Evolutionary conservation across 2,888 invertebrate genomes (phyloP).

Genomic region (Drosophila cracens): DNA sequence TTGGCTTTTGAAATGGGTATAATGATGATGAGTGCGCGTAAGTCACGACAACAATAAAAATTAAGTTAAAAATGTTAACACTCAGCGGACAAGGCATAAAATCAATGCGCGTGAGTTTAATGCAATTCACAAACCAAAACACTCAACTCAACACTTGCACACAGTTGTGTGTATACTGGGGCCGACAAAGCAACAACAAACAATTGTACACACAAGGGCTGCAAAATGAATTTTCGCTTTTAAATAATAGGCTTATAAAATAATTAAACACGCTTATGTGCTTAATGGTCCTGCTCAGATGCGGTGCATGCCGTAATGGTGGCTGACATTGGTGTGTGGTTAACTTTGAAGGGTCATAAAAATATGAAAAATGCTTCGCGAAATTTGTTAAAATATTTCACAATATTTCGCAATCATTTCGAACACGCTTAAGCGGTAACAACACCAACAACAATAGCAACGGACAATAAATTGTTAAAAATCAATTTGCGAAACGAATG

Average conservation of each 20-base stretch:
- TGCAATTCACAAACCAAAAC: slow-evolving; percentile 48
- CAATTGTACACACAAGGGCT: slow-evolving; percentile 51
- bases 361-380: slow-evolving; percentile 48
- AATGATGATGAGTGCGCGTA: slow-evolving; percentile 54
- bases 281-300: slow-evolving; percentile 22
- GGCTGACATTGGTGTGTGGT: slow-evolving; percentile 13
- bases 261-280: slow-evolving; percentile 65
- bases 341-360: slow-evolving; percentile 46
- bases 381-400: slow-evolving; percentile 51
- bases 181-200: slow-evolving; percentile 52
- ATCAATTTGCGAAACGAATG: slow-evolving; percentile 65
- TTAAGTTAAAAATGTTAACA: slow-evolving; percentile 70
- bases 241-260: slow-evolving; percentile 74
- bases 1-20: slow-evolving; percentile 9
- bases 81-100: slow-evolving; percentile 60
- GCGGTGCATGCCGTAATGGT: background rate
- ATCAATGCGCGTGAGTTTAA: slow-evolving; percentile 64
- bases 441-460: slow-evolving; percentile 17
- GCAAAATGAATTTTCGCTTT: slow-evolving; percentile 64
- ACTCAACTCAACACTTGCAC: slow-evolving; percentile 11
- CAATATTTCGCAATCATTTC: slow-evolving; percentile 32
- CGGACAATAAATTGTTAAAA: slow-evolving; percentile 68
- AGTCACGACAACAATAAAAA: slow-evolving; percentile 77
- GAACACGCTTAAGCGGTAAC: slow-evolving; percentile 18
- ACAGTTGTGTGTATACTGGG: background rate